A percentile compares a stretch with the other conserved stretches of the same genome.
Conservation (phyloP, 2,888 invertebrate genomes). For the Synergus umbraculus region DNA sequence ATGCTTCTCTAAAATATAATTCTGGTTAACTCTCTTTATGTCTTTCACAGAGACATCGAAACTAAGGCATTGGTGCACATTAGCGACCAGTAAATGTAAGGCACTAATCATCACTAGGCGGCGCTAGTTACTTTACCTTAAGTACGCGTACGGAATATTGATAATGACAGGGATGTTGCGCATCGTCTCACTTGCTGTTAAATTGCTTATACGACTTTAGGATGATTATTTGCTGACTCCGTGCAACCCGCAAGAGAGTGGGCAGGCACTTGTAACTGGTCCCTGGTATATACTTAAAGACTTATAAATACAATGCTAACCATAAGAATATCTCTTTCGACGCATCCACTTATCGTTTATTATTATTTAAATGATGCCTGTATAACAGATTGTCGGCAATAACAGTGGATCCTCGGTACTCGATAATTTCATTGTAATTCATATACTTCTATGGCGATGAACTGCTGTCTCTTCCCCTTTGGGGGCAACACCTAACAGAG, state of each 20-base stretch:
- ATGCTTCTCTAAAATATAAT: background rate
- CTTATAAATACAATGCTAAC: conserved; percentile 42
- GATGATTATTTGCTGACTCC: conserved; percentile 38
- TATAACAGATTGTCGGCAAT: conserved; percentile 42
- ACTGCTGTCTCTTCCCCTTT: conserved; percentile 34
- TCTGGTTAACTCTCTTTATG: background rate
- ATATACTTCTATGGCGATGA: conserved; percentile 30
- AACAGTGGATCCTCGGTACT: conserved; percentile 34
- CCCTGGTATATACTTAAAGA: conserved; percentile 38
- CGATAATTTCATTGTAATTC: conserved; percentile 41
- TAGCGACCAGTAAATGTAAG: conserved; percentile 20
- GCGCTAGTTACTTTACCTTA: conserved; percentile 34
- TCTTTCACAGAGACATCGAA: conserved; percentile 5
- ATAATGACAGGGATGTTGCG: conserved; percentile 38
- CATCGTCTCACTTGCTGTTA: conserved; percentile 40
- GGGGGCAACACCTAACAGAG: conserved; percentile 29
- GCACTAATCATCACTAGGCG: conserved; percentile 25
- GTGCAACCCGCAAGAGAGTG: conserved; percentile 30
- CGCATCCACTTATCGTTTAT: conserved; percentile 42
- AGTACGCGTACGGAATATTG: conserved; percentile 35
- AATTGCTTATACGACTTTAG: conserved; percentile 39
- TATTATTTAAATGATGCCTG: conserved; percentile 41
- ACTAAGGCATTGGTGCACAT: conserved; percentile 3
- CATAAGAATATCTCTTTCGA: conserved; percentile 41
- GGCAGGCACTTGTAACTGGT: conserved; percentile 38